phyloP scores from a whole-genome alignment of 2,113 vertebrate species.

The Platichthys flesus region DNA sequence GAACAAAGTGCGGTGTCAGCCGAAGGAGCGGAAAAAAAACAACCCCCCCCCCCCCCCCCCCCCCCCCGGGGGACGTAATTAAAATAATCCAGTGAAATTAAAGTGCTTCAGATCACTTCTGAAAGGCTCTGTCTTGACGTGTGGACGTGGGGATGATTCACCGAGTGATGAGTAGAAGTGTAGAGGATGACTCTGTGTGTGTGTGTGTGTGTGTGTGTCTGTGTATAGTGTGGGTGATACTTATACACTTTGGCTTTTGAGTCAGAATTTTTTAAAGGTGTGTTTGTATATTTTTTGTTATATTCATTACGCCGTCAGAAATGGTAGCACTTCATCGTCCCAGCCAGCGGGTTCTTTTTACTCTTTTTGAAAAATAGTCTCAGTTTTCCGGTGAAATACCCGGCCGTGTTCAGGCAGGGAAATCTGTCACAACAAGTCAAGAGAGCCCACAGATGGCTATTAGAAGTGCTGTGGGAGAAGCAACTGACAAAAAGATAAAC shows the following conservation, averaged over 20 bases:
- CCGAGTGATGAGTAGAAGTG: not conserved
- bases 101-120: slow-evolving; percentile 47
- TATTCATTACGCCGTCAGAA: not conserved
- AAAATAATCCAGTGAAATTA: slow-evolving; percentile 66
- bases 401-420: not conserved
- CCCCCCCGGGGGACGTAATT: slow-evolving; percentile 64
- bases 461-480: not conserved
- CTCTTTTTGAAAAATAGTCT: not conserved
- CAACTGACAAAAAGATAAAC: slow-evolving; percentile 22
- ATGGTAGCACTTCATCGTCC: not conserved
- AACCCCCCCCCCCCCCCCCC: slow-evolving; percentile 39
- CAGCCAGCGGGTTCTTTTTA: not conserved
- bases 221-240: slow-evolving; percentile 30
- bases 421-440: slow-evolving; percentile 8
- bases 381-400: slow-evolving; percentile 1
- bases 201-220: slow-evolving; percentile 12
- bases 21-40: slow-evolving; percentile 47
- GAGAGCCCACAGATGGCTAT: not conserved
- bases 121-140: slow-evolving; percentile 30
- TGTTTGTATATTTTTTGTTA: not conserved
- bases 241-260: not conserved
- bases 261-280: slow-evolving; percentile 4
- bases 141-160: slow-evolving; percentile 36
- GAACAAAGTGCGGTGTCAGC: slow-evolving; percentile 55
- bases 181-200: not conserved